phyloP scores from a whole-genome alignment of 2,113 vertebrate species.

The Scatophagus argus region DNA sequence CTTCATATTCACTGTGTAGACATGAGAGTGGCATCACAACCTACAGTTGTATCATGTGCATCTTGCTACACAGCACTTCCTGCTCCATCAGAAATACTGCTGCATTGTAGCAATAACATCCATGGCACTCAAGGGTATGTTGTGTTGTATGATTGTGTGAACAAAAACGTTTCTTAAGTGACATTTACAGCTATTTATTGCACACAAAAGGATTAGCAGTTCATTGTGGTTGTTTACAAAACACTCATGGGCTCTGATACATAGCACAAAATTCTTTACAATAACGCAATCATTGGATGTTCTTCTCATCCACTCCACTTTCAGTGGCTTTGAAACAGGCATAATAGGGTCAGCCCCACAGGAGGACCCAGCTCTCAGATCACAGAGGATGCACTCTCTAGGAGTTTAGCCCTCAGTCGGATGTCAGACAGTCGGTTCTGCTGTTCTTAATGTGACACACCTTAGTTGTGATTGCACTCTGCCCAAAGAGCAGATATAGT shows the following conservation, averaged over 20 bases:
- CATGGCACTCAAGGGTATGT: neutral
- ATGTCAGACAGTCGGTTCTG: neutral
- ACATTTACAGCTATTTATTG: neutral
- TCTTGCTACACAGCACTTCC: neutral
- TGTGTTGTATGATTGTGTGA: neutral
- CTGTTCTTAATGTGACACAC: neutral
- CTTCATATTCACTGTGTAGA: neutral
- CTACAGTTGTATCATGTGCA: neutral
- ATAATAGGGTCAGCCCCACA: neutral
- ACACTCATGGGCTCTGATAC: neutral
- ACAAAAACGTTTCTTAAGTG: conserved; percentile 1
- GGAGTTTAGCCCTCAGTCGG: conserved; percentile 4
- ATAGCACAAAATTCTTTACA: neutral
- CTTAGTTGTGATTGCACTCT: conserved; percentile 8
- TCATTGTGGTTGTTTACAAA: conserved; percentile 9
- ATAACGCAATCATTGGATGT: neutral
- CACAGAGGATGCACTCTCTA: conserved; percentile 1
- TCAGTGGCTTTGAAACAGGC: neutral
- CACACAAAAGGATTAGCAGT: neutral
- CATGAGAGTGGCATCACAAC: no score
- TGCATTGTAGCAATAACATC: neutral
- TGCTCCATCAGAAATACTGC: neutral
- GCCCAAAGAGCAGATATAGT: conserved; percentile 25
- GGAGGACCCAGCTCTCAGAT: conserved; percentile 1
- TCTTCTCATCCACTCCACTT: neutral